phyloP scores from a whole-genome alignment of 1,140 invertebrate species.

The Aleiodes sp. region DNA sequence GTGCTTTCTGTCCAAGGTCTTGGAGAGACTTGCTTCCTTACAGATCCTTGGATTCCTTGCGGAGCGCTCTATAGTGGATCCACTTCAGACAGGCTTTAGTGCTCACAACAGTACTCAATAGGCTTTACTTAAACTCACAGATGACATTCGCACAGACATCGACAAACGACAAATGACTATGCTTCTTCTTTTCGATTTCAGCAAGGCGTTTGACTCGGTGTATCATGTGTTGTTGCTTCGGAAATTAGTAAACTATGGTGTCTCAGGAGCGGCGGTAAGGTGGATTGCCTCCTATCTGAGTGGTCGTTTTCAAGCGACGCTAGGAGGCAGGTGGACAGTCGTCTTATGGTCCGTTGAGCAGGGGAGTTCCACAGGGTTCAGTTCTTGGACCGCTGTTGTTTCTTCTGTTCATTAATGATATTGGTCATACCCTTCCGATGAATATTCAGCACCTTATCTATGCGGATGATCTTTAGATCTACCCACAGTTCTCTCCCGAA shows the following conservation, averaged over 20 bases:
- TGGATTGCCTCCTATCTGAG: constrained; percentile 15
- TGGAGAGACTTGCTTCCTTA: neutral
- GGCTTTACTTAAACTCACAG: neutral
- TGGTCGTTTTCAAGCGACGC: neutral
- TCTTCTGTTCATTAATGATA: constrained; percentile 23
- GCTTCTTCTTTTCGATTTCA: neutral
- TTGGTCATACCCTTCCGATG: neutral
- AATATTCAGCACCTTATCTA: neutral
- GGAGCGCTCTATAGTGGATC: neutral
- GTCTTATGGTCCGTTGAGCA: neutral
- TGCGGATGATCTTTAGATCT: constrained; percentile 24
- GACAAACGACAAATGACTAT: neutral
- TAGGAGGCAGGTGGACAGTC: neutral
- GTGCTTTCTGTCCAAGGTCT: constrained; percentile 1
- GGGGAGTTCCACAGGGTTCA: constrained; percentile 18
- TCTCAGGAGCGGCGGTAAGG: neutral
- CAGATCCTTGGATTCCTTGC: neutral
- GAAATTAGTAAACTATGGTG: constrained; percentile 6
- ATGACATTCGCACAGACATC: neutral
- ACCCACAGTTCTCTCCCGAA: neutral
- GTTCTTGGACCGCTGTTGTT: constrained; percentile 6
- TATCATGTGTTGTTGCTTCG: constrained; percentile 20
- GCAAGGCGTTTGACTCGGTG: constrained; percentile 42
- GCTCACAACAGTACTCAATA: neutral
- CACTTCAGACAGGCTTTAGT: constrained; percentile 14